Conservation (phyloP, 1,140 invertebrate genomes). For the Chrysomallon squamiferum region DNA sequence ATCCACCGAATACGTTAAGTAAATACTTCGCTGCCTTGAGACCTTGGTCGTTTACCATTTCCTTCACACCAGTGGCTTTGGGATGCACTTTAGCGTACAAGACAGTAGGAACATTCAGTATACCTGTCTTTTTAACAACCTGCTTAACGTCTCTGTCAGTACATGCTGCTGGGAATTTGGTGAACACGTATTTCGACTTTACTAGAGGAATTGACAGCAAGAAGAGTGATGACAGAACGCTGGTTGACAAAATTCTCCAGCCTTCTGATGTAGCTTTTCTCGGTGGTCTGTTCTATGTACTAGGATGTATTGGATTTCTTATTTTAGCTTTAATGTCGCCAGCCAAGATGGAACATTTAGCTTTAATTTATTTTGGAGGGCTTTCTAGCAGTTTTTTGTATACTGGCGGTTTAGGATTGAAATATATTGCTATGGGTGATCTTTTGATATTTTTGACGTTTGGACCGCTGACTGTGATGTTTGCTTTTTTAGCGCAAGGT, state of each 20-base stretch:
- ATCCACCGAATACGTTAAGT: background rate
- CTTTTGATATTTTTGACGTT: slow-evolving; percentile 89
- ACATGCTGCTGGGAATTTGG: slow-evolving; percentile 94
- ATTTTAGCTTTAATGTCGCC: slow-evolving; percentile 80
- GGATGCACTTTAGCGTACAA: slow-evolving; percentile 88
- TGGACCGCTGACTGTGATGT: slow-evolving; percentile 92
- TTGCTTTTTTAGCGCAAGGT: slow-evolving; percentile 90
- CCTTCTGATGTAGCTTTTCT: slow-evolving; percentile 86
- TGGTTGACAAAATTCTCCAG: slow-evolving; percentile 87
- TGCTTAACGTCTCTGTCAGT: slow-evolving; percentile 86
- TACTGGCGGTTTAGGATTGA: slow-evolving; percentile 88
- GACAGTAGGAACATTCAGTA: slow-evolving; percentile 74
- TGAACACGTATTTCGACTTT: slow-evolving; percentile 96
- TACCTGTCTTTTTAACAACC: slow-evolving; percentile 80
- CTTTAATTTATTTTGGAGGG: slow-evolving; percentile 92
- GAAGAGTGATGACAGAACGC: slow-evolving; percentile 84
- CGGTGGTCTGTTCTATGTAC: slow-evolving; percentile 85
- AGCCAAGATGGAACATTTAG: slow-evolving; percentile 91
- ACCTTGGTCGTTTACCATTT: slow-evolving; percentile 92
- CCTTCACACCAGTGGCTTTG: slow-evolving; percentile 85
- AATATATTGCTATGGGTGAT: slow-evolving; percentile 92
- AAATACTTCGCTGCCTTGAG: slow-evolving; percentile 71
- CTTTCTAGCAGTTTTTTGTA: slow-evolving; percentile 80
- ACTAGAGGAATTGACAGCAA: slow-evolving; percentile 89
- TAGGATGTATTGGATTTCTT: slow-evolving; percentile 89